Evolutionary conservation across 2,888 invertebrate species (phyloP).

Genomic region (Gordius sp.): DNA sequence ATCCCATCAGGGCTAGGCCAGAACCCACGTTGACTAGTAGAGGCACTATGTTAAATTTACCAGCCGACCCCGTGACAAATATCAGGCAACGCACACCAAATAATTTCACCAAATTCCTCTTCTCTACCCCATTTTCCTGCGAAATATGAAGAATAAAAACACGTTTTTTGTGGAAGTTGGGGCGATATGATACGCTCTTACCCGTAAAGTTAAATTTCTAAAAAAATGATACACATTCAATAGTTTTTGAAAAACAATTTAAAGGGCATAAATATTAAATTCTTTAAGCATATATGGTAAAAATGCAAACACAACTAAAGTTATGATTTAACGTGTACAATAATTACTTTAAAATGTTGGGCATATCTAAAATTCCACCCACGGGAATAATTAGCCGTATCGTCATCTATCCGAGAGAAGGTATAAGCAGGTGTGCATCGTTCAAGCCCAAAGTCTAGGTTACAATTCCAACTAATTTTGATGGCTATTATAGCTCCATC

Average conservation of each 20-base stretch:
- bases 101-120: conserved; percentile 23
- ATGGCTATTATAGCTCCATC: conserved; percentile 32
- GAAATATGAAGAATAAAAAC: no score
- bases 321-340: no score
- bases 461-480: conserved; percentile 32
- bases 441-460: conserved; percentile 29
- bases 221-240: no score
- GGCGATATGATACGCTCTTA: no score
- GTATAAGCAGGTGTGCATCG: conserved; percentile 31
- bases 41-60: conserved; percentile 33
- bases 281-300: no score
- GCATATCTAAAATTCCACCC: conserved; percentile 33
- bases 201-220: no score
- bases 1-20: conserved; percentile 31
- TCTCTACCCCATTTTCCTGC: neutral
- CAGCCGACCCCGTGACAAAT: conserved; percentile 29
- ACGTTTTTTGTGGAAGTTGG: no score
- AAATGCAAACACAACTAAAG: no score
- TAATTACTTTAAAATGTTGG: neutral
- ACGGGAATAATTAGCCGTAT: conserved; percentile 27
- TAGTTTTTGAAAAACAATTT: no score
- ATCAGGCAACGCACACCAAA: conserved; percentile 28
- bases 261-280: no score
- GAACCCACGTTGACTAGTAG: conserved; percentile 32
- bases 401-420: conserved; percentile 30